These are phyloP conservation scores for Emydoidea blandingii DNA, from an alignment of 2,797 vertebrate genomes.

Conservation along the genomic window DNA sequence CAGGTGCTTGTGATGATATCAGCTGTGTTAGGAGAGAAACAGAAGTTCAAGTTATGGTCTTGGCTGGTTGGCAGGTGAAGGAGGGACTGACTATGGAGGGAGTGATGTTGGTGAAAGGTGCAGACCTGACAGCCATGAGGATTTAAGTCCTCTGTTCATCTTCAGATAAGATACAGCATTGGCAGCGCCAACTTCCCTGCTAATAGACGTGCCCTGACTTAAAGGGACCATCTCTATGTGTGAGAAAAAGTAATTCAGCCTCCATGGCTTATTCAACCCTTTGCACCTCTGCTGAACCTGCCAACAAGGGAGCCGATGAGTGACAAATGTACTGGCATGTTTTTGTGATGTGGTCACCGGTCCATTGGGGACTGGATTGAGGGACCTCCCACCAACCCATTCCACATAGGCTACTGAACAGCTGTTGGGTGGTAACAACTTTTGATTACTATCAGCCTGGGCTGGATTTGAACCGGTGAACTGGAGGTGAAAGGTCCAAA, in stretches of 20 bases:
- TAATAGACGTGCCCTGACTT: background rate
- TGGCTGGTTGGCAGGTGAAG: background rate
- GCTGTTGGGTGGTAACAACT: background rate
- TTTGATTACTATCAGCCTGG: background rate
- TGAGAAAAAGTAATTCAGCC: background rate
- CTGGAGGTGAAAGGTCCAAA: background rate
- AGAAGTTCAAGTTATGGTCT: background rate
- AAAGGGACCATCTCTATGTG: background rate
- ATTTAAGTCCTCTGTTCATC: background rate
- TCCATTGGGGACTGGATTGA: background rate
- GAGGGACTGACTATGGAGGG: background rate
- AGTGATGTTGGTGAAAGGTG: background rate
- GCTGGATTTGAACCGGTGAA: background rate
- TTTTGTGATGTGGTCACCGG: background rate
- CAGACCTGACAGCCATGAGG: background rate
- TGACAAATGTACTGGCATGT: background rate
- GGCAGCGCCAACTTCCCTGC: background rate
- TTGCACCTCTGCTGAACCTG: background rate
- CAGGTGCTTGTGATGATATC: background rate
- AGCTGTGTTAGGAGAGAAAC: background rate
- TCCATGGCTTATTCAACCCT: background rate
- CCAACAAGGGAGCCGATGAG: background rate
- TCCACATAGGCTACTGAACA: background rate
- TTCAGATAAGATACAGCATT: background rate
- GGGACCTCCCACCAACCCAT: background rate